Evolutionary conservation across 1,140 invertebrate genomes (phyloP), one percentile per base, ranked within the genome.

Genomic region (Cyclargus thomasi): DNA sequence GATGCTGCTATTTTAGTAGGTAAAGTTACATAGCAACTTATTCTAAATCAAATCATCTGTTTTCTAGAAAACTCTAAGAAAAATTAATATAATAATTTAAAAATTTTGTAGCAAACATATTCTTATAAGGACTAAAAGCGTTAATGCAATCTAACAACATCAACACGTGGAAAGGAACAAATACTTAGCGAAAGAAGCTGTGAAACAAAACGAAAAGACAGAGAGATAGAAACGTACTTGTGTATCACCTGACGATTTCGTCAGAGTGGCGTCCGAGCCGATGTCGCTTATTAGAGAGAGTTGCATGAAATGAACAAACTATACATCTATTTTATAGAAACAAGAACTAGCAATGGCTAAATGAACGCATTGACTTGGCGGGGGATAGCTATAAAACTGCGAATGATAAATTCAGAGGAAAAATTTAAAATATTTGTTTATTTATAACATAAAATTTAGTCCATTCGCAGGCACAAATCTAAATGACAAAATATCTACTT

Each of bases 301-400:
- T 88, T 88, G 87, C 87, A 90, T 90, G 86, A 90, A 88, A 88
- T 90, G 85, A 83, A 90, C 86, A 88, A 90, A 90, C 87, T 90
- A 88, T 88, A 84, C 81, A 84, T 81, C 86, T 88, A 86, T 85
- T 83, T 82, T 80, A 77, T 78, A 80, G 66, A 73, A 67, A 72
- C 73, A 67, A 22, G 67, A 47, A 65, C 73, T 69, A 67, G 59
- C 67, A 11, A 20, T 59, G 20, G 20, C 17, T 35, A 57, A 18
- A 53, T 53, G 64, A 53, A 53, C 16, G 23, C 23, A 63, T 70
- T 64, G 53, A 70, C 69, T 70, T 70, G 69, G 64, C 64, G 64
- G 68, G 21, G 65, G 62, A 70, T 67, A 35, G 39, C 14, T 20
- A 53, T 55, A 39, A 63, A 18, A 36, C 64, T 39, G 20, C 62